Evolutionary conservation across 2,888 invertebrate species (phyloP).

Genomic region (Anticlea derivata): DNA sequence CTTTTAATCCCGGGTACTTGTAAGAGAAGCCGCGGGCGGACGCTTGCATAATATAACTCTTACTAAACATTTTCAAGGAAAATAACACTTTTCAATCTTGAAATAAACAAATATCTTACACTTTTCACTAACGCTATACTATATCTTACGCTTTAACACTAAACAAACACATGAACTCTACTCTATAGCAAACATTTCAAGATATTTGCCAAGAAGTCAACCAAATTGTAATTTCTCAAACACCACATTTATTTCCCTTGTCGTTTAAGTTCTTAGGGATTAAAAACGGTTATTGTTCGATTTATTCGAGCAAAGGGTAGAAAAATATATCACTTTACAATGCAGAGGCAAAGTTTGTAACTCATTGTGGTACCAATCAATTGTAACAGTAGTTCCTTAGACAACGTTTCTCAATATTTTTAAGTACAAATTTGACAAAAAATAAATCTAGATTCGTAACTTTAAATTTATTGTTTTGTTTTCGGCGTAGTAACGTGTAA

Average conservation of each 20-base stretch:
- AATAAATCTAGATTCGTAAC: no score
- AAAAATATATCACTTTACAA: conserved; percentile 81
- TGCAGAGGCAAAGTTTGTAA: conserved; percentile 68
- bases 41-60: no score
- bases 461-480: no score
- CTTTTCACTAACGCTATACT: conserved; percentile 33
- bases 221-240: conserved; percentile 76
- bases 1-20: no score
- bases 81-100: no score
- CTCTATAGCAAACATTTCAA: conserved; percentile 42
- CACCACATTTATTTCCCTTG: conserved; percentile 44
- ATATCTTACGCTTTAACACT: no score
- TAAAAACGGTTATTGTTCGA: conserved; percentile 58
- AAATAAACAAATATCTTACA: conserved; percentile 14
- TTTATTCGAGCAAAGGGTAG: conserved; percentile 58
- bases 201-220: conserved; percentile 59
- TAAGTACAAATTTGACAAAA: not conserved
- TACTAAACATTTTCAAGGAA: no score
- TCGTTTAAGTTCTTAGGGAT: conserved; percentile 46
- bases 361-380: conserved; percentile 77
- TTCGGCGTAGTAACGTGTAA: no score
- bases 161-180: conserved; percentile 63
- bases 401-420: conserved; percentile 57
- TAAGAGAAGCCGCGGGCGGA: no score
- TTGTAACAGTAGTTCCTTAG: conserved; percentile 56